A percentile compares a stretch with the other conserved stretches of the same genome.
Conservation (phyloP, 1,140 invertebrate genomes). For the Meloidogyne floridensis region DNA sequence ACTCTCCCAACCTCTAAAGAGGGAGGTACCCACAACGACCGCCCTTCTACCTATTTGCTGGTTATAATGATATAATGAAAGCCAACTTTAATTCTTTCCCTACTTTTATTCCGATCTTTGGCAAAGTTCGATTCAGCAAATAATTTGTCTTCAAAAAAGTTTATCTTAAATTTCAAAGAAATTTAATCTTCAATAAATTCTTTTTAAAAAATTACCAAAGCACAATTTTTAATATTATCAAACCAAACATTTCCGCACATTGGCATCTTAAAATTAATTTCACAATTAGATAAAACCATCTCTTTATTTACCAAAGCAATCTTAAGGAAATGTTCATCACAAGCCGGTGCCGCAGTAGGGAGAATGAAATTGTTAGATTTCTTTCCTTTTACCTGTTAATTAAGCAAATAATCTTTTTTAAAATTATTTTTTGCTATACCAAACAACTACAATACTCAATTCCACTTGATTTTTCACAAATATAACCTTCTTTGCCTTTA, state of each 20-base stretch:
- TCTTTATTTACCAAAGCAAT: constrained; percentile 2
- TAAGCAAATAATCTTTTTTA: neutral
- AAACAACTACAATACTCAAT: neutral
- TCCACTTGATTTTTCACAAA: neutral
- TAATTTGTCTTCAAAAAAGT: constrained; percentile 1
- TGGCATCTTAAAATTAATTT: constrained; percentile 2
- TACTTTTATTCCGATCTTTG: neutral
- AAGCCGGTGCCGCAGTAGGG: neutral
- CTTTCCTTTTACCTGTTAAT: neutral
- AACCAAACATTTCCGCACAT: constrained; percentile 3
- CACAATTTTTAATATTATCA: neutral
- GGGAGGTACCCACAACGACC: no score
- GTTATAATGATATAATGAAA: no score
- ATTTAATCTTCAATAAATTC: neutral
- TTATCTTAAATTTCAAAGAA: neutral
- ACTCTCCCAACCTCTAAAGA: no score
- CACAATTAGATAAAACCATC: neutral
- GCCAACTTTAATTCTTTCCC: neutral
- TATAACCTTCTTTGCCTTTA: neutral
- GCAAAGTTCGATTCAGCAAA: neutral
- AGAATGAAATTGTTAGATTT: neutral
- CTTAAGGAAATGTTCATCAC: neutral
- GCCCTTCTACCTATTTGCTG: no score
- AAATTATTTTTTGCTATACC: neutral
- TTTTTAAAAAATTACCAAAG: neutral